Evolutionary conservation across 2,888 invertebrate species (phyloP), one percentile per base, ranked within the genome.

Genomic region (Eucriotettix oculatus): DNA sequence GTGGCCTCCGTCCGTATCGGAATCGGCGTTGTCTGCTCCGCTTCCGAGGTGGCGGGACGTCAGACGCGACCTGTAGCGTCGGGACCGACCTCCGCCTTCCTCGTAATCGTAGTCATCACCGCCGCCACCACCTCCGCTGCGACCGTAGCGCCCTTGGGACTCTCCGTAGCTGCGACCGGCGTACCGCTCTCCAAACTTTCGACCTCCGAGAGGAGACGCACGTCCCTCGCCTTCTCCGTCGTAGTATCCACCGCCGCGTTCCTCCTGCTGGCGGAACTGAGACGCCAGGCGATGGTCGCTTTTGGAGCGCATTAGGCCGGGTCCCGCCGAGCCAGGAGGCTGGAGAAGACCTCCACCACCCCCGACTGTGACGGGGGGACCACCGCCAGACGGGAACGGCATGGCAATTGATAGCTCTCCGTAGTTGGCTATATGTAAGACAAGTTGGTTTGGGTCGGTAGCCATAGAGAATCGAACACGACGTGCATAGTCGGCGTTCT

Each of bases 361-460:
- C 54, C 61, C 54, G 57, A 61, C 48, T 61, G 65, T 42, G 16
- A 70, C 67, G 61, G 73, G 69, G 44, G 71, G 69, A 52, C 73
- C 71, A 58, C 71, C 71, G 67, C 83, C 80, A 57, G 79, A 78
- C 63, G 81, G 82, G 59, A 83, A 76, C 16, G 74, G 79, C 63
- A 78, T 77, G 69, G 80, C 83, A 65, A 92, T 90, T 69, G 90
- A 91, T 54, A 96, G 76, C 72, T 96, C 96, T 56, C 95, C 96
- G 68, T 85, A 94, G 69, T 66, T 67, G 57, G 90, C 86, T 43
- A 96, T 85, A 69, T 93, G 92, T 69, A 88, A 79, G 1, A 92
- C 90, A 67, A 93, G 76, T 73, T 90, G 89, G 71, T 94, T 93
- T 5, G 95, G 92, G 74, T 96, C 96, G 70, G 91, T 91, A 42